These are phyloP conservation scores for Melozone crissalis DNA, from an alignment of 2,113 vertebrate genomes.

Conservation along the genomic window DNA sequence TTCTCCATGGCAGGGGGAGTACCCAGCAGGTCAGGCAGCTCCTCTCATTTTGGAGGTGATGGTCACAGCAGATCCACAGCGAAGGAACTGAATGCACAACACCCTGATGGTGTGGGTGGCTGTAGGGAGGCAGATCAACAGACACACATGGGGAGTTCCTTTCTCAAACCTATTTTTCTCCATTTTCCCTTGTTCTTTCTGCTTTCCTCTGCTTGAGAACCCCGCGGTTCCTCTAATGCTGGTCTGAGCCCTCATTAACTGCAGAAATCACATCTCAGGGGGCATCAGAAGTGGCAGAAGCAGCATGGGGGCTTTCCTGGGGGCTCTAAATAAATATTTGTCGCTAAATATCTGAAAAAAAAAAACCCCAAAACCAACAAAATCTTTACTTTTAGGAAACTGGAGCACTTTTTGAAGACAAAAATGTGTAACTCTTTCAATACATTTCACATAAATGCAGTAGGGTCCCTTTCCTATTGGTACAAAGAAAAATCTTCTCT, in stretches of 20 bases:
- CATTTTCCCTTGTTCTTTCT: not conserved
- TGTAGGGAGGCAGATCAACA: not conserved
- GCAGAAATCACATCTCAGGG: not conserved
- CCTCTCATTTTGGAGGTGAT: not conserved
- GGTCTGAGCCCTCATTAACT: not conserved
- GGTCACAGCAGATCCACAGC: not conserved
- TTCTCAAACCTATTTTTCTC: not conserved
- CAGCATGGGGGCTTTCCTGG: not conserved
- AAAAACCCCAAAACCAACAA: not conserved
- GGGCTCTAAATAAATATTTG: not conserved
- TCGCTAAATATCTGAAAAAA: not conserved
- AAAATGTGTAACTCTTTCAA: not conserved
- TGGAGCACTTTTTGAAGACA: not conserved
- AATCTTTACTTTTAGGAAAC: not conserved
- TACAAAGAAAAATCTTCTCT: not conserved
- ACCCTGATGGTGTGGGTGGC: accelerated
- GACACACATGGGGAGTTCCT: not conserved
- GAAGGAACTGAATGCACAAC: not conserved
- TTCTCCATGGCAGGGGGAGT: accelerated
- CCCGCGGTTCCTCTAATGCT: accelerated
- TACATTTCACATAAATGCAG: not conserved
- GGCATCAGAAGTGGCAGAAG: not conserved
- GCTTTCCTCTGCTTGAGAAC: not conserved
- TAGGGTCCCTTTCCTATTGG: not conserved
- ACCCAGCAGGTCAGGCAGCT: not conserved